phyloP scores from a whole-genome alignment of 2,797 vertebrate genomes.

The Acrossocheilus wenchowensis region DNA sequence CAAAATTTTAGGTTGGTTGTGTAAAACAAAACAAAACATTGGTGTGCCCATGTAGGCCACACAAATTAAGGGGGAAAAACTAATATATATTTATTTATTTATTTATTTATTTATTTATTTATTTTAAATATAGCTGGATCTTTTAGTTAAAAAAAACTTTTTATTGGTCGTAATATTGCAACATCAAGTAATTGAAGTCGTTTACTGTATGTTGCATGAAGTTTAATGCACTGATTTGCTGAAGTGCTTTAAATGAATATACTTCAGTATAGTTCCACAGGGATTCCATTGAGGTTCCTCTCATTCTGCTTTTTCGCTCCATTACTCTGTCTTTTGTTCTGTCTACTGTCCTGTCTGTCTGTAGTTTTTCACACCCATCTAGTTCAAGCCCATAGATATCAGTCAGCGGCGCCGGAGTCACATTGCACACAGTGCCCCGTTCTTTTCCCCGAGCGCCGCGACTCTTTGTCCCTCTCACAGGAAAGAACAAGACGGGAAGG shows the following conservation, averaged over 20 bases:
- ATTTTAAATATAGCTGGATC: neutral
- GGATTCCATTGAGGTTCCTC: neutral
- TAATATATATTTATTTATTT: too few species aligned
- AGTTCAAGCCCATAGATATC: neutral
- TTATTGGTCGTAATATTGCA: neutral
- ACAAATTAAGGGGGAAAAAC: too few species aligned
- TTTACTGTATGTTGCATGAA: neutral
- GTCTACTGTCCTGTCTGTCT: neutral
- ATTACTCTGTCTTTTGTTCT: neutral
- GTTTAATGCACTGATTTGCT: neutral
- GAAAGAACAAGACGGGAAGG: constrained; percentile 19
- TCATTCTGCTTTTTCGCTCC: neutral
- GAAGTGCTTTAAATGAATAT: neutral
- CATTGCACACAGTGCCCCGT: neutral
- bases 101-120: too few species aligned
- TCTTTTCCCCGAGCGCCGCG: neutral
- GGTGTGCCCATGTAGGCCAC: too few species aligned
- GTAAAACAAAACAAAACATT: too few species aligned
- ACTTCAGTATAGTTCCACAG: neutral
- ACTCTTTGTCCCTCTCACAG: constrained; percentile 45
- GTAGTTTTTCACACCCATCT: constrained; percentile 15
- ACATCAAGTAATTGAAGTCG: neutral
- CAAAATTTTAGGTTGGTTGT: too few species aligned
- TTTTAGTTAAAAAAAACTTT: neutral
- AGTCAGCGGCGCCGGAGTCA: neutral